Evolutionary conservation across 64 coral and sea anemone genomes (phyloP), one percentile per base, ranked within the genome.

Genomic region (Pocillopora damicornis): DNA sequence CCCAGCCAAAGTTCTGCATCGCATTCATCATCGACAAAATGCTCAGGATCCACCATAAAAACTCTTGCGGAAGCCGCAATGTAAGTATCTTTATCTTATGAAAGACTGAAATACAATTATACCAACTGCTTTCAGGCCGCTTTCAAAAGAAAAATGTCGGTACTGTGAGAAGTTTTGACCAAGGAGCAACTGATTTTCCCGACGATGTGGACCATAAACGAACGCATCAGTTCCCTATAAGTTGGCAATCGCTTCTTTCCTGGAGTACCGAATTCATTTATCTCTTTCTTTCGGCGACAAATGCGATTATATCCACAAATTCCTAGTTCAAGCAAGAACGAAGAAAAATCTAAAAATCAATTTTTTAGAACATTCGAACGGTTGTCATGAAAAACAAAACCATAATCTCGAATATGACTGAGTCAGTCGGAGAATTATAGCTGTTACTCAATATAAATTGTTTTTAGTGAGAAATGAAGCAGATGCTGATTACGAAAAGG

Each of bases 31-130:
- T 58, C 81, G 0, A 85, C 81, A 57, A 73, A 35, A 9, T 71
- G 67, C n/a, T 57, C 81, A 23, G 81, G 81, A 26, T 85, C 81
- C 1, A 73, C 64, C 17, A 56, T 73, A 30, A 51, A 66, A 23
- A 85, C 81, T 1, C 16, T 85, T 8, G 37, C 65, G 1, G 81
- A 85, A 13, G 81, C 81, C 38, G 13, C 81, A 13, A 73, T 85
- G 81, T 85, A 73, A 85, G 81, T 85, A 73, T 1, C 34, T 37
- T 35, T 35, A 11, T 71, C 42, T 81, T 81, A 37, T 63, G 34
- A 9, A 63, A 4, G 59, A 14, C 23, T 15, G 9, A 63, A 14
- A n/a, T 5, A 11, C 13, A 37, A 59, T 36, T 63, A 14, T 63
- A 6, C 6, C 12, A 22, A 58, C 18, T 51, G 58, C 79, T 62